These are phyloP conservation scores for Neomicropteryx cornuta DNA, from an alignment of 1,140 invertebrate species.

Conservation along the genomic window DNA sequence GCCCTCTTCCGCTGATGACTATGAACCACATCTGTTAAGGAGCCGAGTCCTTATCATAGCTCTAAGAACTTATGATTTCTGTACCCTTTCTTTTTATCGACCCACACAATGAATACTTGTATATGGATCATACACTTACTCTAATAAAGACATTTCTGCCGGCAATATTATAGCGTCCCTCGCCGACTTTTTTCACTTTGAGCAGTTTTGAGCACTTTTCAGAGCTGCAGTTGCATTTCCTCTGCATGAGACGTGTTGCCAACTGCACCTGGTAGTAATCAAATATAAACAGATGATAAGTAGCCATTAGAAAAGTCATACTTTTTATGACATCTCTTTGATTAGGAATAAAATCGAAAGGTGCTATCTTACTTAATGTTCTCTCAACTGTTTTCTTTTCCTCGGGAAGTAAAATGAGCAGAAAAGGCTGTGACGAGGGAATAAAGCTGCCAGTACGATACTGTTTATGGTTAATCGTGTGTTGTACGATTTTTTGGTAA, in stretches of 20 bases:
- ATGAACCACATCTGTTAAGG: too few species aligned
- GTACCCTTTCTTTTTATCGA: too few species aligned
- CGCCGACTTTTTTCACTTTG: conserved; percentile 66
- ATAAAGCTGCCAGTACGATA: too few species aligned
- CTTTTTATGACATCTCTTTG: neutral
- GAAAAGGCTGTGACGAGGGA: too few species aligned
- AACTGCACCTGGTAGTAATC: conserved; percentile 45
- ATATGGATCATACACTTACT: conserved; percentile 33
- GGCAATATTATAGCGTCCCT: conserved; percentile 72
- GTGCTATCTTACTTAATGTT: neutral
- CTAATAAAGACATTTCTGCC: conserved; percentile 68
- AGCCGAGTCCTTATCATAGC: too few species aligned
- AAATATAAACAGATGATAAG: conserved; percentile 1
- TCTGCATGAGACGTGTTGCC: conserved; percentile 54
- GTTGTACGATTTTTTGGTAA: too few species aligned
- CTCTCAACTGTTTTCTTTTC: too few species aligned
- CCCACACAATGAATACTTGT: too few species aligned
- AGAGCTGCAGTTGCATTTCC: conserved; percentile 54
- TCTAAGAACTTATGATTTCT: too few species aligned
- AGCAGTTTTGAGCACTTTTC: conserved; percentile 54
- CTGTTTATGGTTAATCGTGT: too few species aligned
- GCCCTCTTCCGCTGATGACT: too few species aligned
- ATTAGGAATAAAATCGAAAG: neutral
- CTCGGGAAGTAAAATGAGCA: too few species aligned
- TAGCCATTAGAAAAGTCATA: neutral